Evolutionary conservation across 2,113 vertebrate genomes (phyloP).

Genomic region (Dunckerocampus dactyliophorus): DNA sequence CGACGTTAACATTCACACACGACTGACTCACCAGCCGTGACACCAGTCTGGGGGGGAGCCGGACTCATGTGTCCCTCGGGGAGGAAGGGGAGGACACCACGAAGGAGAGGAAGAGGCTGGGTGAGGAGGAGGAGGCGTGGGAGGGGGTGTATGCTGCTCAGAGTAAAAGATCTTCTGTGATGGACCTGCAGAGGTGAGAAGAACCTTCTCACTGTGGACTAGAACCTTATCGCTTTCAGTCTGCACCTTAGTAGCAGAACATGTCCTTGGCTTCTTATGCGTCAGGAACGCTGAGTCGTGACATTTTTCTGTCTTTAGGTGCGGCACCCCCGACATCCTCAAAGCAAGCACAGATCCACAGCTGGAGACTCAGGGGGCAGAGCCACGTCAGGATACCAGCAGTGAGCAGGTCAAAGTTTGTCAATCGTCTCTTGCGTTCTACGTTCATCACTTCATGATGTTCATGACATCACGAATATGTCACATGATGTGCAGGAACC

Average conservation of each 20-base stretch:
- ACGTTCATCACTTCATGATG: not conserved
- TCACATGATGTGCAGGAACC: not conserved
- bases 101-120: conserved; percentile 18
- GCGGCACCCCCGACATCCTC: conserved; percentile 79
- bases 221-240: no score
- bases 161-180: conserved; percentile 40
- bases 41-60: conserved; percentile 55
- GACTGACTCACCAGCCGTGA: conserved; percentile 19
- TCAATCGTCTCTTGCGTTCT: not conserved
- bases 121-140: conserved; percentile 15
- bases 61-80: conserved; percentile 42
- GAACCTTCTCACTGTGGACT: no score
- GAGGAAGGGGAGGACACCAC: conserved; percentile 26
- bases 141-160: conserved; percentile 38
- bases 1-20: not conserved
- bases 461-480: not conserved
- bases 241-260: not conserved
- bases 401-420: conserved; percentile 19
- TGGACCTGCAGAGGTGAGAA: conserved; percentile 52
- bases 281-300: not conserved
- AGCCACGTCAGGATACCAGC: not conserved
- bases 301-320: conserved; percentile 32
- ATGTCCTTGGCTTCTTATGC: not conserved
- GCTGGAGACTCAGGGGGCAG: conserved; percentile 21
- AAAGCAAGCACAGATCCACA: conserved; percentile 57